Evolutionary conservation across 2,113 vertebrate species (phyloP).

Genomic region (Zosterops japonicus): DNA sequence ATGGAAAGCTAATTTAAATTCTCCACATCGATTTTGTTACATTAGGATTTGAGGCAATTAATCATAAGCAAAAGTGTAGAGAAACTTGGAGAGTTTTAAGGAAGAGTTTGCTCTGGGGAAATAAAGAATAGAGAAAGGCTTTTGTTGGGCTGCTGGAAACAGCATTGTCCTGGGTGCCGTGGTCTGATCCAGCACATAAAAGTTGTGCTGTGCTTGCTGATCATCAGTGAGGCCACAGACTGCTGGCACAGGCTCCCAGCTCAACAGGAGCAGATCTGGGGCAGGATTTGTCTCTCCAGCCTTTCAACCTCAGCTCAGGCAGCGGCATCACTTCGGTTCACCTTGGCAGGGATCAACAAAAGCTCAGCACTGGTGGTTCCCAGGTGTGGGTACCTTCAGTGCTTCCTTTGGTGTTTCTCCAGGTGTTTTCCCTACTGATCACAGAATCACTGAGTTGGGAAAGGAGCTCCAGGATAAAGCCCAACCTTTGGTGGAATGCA

Average conservation of each 20-base stretch:
- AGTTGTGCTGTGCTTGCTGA: conserved; percentile 46
- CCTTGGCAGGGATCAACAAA: not conserved
- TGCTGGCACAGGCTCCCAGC: not conserved
- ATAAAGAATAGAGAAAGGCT: not conserved
- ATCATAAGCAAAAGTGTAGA: not conserved
- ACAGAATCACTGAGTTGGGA: not conserved
- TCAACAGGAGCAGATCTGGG: not conserved
- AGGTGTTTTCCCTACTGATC: not conserved
- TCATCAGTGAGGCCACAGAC: not conserved
- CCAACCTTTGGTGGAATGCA: not conserved
- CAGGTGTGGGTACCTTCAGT: not conserved
- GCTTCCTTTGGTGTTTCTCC: not conserved
- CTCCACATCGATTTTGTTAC: not conserved
- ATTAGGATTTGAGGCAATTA: not conserved
- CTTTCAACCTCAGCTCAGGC: not conserved
- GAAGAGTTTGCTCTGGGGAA: not conserved
- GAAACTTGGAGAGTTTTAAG: not conserved
- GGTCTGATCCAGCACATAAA: not conserved
- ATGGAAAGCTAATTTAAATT: not conserved
- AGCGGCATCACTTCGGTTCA: not conserved
- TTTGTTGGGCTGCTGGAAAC: not conserved
- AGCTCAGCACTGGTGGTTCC: not conserved
- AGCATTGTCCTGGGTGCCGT: not conserved
- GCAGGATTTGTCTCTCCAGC: not conserved
- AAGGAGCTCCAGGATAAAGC: not conserved